phyloP scores from a whole-genome alignment of 2,888 invertebrate genomes.

The Trilocha varians region DNA sequence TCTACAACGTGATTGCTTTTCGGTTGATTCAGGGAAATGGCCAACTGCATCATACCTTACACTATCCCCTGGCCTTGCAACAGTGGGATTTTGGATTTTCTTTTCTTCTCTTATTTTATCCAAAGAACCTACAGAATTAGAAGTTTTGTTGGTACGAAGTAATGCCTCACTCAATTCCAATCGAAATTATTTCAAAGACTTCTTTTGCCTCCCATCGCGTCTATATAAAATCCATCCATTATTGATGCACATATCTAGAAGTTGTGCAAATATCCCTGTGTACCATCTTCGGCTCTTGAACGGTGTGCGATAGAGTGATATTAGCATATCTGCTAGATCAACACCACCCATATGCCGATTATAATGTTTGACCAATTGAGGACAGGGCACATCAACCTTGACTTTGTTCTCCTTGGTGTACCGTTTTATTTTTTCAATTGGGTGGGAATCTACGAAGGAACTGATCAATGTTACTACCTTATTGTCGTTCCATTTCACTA shows the following conservation, averaged over 20 bases:
- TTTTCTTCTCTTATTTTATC: too few species aligned
- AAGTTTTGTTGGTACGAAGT: too few species aligned
- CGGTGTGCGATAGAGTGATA: slow-evolving; percentile 14
- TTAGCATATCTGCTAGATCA: slow-evolving; percentile 17
- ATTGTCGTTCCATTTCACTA: too few species aligned
- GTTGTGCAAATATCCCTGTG: slow-evolving; percentile 18
- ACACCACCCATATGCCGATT: slow-evolving; percentile 20
- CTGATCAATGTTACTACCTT: not conserved
- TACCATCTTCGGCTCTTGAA: slow-evolving; percentile 21
- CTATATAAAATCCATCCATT: slow-evolving; percentile 14
- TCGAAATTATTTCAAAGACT: not conserved
- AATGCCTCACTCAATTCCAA: too few species aligned
- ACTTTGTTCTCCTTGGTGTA: slow-evolving; percentile 17
- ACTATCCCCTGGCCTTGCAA: too few species aligned
- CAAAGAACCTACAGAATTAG: too few species aligned
- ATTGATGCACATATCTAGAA: slow-evolving; percentile 14
- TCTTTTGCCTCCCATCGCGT: slow-evolving; percentile 4
- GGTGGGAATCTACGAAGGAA: not conserved
- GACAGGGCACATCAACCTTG: slow-evolving; percentile 18
- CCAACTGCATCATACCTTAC: too few species aligned
- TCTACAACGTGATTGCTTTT: too few species aligned
- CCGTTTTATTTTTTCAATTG: slow-evolving; percentile 13
- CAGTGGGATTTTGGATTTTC: too few species aligned
- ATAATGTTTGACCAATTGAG: slow-evolving; percentile 20
- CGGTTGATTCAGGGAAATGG: too few species aligned